Evolutionary conservation across 2,888 invertebrate species (phyloP).

Genomic region (Leucophenga montana): DNA sequence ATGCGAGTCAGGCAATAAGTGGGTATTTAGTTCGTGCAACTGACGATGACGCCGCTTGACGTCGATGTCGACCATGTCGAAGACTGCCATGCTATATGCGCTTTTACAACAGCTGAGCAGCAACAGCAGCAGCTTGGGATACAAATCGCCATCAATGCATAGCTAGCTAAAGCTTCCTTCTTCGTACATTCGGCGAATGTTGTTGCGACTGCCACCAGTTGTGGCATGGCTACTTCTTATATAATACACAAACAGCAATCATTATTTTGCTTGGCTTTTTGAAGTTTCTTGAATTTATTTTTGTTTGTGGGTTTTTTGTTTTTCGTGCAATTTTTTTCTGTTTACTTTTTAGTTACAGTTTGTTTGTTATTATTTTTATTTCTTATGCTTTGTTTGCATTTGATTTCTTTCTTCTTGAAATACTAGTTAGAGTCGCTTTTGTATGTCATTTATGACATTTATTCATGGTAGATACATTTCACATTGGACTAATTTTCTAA

Average conservation of each 20-base stretch:
- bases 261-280: slow-evolving; percentile 4
- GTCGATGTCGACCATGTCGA: neutral
- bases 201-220: slow-evolving; percentile 39
- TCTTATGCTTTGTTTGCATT: too few species aligned
- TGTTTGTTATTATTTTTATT: neutral
- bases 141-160: neutral
- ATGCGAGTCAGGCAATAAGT: slow-evolving; percentile 16
- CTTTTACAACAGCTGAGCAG: neutral
- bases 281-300: slow-evolving; percentile 1
- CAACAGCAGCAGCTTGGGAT: neutral
- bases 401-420: too few species aligned
- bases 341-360: too few species aligned
- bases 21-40: slow-evolving; percentile 28
- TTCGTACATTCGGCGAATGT: slow-evolving; percentile 3
- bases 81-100: neutral
- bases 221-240: slow-evolving; percentile 67
- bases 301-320: neutral
- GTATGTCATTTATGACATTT: slow-evolving; percentile 7
- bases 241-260: slow-evolving; percentile 47
- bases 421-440: neutral
- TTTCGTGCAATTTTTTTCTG: neutral
- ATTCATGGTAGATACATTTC: neutral
- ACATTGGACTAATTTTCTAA: slow-evolving; percentile 15
- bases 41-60: neutral
- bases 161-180: slow-evolving; percentile 13